Conservation (phyloP, 2,888 invertebrate genomes). For the Erpobdella octoculata region DNA sequence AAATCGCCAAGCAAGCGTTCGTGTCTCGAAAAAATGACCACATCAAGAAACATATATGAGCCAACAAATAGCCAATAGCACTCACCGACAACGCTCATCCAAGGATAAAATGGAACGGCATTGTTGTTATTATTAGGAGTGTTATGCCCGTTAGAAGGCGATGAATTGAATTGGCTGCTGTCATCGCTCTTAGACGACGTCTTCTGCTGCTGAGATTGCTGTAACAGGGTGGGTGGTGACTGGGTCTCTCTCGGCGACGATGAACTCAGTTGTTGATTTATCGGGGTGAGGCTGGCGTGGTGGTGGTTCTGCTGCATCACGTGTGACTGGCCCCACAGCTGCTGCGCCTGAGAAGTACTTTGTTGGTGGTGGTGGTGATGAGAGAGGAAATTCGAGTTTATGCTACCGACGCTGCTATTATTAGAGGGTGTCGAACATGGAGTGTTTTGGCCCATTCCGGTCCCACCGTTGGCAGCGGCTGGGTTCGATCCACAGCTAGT, state of each 20-base stretch:
- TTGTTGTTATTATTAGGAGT: not conserved
- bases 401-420: not conserved
- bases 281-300: not conserved
- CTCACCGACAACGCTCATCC: conserved; percentile 32
- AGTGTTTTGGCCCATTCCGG: not conserved
- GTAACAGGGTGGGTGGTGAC: not conserved
- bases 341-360: not conserved
- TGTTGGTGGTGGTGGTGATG: not conserved
- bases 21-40: no score
- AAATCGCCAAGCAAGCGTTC: no score
- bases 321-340: not conserved
- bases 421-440: not conserved
- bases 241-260: not conserved
- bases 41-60: no score
- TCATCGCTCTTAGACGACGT: not conserved
- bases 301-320: not conserved
- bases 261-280: conserved; percentile 3
- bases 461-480: not conserved
- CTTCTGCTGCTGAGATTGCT: conserved; percentile 9
- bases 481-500: not conserved
- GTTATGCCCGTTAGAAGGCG: not conserved
- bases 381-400: not conserved
- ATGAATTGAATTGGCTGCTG: not conserved
- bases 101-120: conserved; percentile 26
- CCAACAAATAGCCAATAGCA: not conserved